Evolutionary conservation across 2,888 invertebrate genomes (phyloP).

Genomic region (Barypeithes pellucidus): DNA sequence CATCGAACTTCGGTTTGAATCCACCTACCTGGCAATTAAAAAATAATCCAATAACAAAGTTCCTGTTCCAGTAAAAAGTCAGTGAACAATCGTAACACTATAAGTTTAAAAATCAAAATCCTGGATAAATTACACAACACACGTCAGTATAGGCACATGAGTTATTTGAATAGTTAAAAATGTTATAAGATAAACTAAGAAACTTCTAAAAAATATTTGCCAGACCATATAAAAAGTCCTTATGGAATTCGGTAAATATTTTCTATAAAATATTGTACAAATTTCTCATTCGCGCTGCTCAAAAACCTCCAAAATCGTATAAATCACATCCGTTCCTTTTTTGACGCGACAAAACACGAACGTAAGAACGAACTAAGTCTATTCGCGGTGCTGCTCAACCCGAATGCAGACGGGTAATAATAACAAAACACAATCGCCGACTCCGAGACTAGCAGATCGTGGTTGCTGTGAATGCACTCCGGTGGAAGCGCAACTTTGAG

Average conservation of each 20-base stretch:
- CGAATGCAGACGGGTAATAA: slow-evolving; percentile 47
- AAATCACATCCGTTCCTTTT: slow-evolving; percentile 17
- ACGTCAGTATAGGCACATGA: background rate
- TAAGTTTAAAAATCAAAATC: background rate
- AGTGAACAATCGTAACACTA: background rate
- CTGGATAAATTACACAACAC: background rate
- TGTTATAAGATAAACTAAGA: too few species aligned
- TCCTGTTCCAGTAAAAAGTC: background rate
- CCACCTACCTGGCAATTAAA: background rate
- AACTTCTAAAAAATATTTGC: too few species aligned
- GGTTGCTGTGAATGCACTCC: slow-evolving; percentile 68
- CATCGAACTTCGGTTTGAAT: background rate
- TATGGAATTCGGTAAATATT: background rate
- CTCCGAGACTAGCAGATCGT: slow-evolving; percentile 60
- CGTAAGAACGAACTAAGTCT: slow-evolving; percentile 21
- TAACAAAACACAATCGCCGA: slow-evolving; percentile 50
- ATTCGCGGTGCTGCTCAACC: slow-evolving; percentile 22
- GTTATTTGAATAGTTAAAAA: background rate
- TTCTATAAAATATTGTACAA: background rate
- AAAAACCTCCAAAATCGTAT: background rate
- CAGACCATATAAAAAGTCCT: too few species aligned
- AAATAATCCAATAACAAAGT: background rate
- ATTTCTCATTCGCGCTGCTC: too few species aligned
- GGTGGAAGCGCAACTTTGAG: slow-evolving; percentile 63
- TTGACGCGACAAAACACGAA: slow-evolving; percentile 36